Base-by-base conservation (phyloP, 2,797 vertebrate genomes). In the Hippoglossus hippoglossus region DNA sequence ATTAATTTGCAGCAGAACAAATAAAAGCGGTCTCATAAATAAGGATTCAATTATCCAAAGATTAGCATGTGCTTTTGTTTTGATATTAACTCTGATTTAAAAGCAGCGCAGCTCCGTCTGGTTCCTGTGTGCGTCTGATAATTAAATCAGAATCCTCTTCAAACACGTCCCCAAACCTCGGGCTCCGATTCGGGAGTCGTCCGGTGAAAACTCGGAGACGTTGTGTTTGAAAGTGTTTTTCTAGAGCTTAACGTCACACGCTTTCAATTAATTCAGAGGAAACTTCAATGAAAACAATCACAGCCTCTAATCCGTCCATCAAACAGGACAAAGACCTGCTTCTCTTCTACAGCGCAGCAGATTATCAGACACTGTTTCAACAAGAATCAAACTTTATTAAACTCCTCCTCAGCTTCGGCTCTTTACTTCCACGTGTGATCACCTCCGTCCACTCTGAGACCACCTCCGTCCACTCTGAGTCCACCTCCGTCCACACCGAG, bases 331-430 rank as follows among this genome's bases (percentile, higher is more conserved):
- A 21, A 50, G 62, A 19, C 18, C 28, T 1, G 0, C 13, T 3
- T 13, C 8, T 22, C 50, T 18, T 51, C 28, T 15, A 36, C 65
- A 18, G 18, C 44, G 7, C 44, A 52, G 59, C 28, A 51, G 74
- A 50, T 76, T 51, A 71, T 12, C 54, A 8, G 3, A 0, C 12
- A 22, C 56, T 9, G 31, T 9, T 54, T 57, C 19, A 3, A 67
- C 70, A 75, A 60, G 63, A 93, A 92, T 86, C 91, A 93, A 92
- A 93, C 80, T 93, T 92, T 90, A 80, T 4, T 5, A 62, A 60
- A 73, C 65, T 79, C 83, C 77, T 80, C 67, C 62, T 52, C 44
- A 36, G 66, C 84, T 79, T 71, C 71, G 73, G 67, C 4, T 49
- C 47, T 16, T 46, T 13, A 46, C 44, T 46, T 46, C 46, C 44